phyloP scores from a whole-genome alignment of 2,888 invertebrate genomes.

The Augiades crinisus region DNA sequence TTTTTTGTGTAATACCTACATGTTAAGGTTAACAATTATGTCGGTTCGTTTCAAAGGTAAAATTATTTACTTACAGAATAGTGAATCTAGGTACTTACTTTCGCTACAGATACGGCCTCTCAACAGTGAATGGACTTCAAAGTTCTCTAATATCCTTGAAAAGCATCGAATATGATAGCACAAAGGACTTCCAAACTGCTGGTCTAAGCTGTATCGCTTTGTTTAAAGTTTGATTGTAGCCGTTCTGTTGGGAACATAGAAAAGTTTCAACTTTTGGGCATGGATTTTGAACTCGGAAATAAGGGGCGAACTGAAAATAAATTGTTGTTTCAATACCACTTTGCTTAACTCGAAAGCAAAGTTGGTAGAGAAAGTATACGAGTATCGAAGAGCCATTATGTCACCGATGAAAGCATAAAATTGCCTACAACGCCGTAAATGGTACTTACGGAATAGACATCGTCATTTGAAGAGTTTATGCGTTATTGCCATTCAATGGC shows the following conservation, averaged over 20 bases:
- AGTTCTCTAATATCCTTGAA: conserved; percentile 59
- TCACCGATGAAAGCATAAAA: conserved; percentile 15
- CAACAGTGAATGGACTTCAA: conserved; percentile 42
- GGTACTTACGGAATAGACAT: background rate
- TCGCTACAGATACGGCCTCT: conserved; percentile 9
- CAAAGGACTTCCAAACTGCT: conserved; percentile 40
- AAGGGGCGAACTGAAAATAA: conserved; percentile 24
- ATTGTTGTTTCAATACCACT: conserved; percentile 27
- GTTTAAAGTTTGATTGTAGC: conserved; percentile 51
- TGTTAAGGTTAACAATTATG: no score
- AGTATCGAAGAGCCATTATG: conserved; percentile 12
- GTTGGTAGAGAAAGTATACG: conserved; percentile 5
- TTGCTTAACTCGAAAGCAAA: conserved; percentile 21
- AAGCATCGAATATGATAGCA: conserved; percentile 48
- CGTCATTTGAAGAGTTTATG: conserved; percentile 8
- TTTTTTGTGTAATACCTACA: no score
- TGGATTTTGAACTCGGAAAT: conserved; percentile 21
- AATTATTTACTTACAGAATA: no score
- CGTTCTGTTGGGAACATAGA: conserved; percentile 21
- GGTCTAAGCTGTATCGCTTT: conserved; percentile 44
- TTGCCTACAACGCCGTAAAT: conserved; percentile 9
- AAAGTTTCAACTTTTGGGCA: conserved; percentile 25
- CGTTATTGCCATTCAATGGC: background rate
- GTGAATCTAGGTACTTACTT: background rate
- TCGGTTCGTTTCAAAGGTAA: no score